Base-by-base conservation (phyloP, 2,888 invertebrate genomes). In the Andrena bicolor region DNA sequence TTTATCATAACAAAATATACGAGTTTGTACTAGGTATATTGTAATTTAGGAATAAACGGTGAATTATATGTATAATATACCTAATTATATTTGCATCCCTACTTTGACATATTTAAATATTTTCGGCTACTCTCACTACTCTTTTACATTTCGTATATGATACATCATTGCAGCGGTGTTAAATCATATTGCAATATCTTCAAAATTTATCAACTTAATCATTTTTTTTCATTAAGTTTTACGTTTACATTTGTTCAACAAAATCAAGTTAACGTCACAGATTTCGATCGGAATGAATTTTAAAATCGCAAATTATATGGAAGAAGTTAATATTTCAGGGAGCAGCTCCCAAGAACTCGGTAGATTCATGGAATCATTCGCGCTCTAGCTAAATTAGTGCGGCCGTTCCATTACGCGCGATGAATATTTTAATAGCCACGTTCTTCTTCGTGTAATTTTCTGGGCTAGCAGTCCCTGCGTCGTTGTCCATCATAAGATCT, bases 371-470 rank as follows among this genome's bases (percentile, higher is more conserved):
- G 41, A 74, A 63, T 68, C 53, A 28, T 74, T 78, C 48, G 35
- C 51, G 28, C 32, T 69, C 72, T 73, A 53, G 69, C 73, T 78
- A 78, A 86, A 86, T 86, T 86, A 86, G 77, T 63, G 56, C 60
- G 65, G 63, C 41, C 48, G 61, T 82, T 86, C 80, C 76, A 84
- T 84, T 86, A 86, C 75, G 69, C 72, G 68, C 68, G 75, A 86
- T 82, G 82, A 86, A 86, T 87, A 84, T 76, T 86, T 82, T 68
- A 83, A 76, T 69, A 49, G 77, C 61, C 56, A 28, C 69, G 74
- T 85, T 76, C 58, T 82, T 58, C 76, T 80, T 64, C 68, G 41
- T 30, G 81, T 86, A 85, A 86, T 86, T 86, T 86, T 83, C 79
- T 77, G 48, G 64, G 13, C 72, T 58, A 20, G 26, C 75, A 53